These are phyloP conservation scores for Papilio protenor DNA, from an alignment of 2,888 invertebrate genomes.

Conservation along the genomic window DNA sequence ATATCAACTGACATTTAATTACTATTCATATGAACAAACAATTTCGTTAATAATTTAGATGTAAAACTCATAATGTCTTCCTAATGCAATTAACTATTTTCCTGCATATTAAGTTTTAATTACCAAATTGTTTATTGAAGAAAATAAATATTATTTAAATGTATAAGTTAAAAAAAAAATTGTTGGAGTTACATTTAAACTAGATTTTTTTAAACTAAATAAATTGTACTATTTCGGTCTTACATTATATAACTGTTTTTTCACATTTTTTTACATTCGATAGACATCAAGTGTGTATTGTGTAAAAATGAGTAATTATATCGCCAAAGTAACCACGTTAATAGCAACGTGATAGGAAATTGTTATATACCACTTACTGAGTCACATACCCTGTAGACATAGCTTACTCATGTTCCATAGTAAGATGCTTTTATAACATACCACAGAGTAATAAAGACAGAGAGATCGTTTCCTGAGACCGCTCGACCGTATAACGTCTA, in stretches of 20 bases:
- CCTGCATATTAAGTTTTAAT: not conserved
- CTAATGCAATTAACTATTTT: not conserved
- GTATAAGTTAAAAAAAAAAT: too few relatives aligned
- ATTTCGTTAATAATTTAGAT: not conserved
- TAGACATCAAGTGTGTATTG: not conserved
- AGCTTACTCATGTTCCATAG: conserved; percentile 35
- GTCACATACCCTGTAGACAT: conserved; percentile 21
- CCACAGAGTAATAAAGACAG: conserved; percentile 31
- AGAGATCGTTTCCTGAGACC: not conserved
- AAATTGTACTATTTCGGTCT: too few relatives aligned
- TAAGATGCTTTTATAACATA: conserved; percentile 23
- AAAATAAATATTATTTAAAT: too few relatives aligned
- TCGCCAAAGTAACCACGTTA: conserved; percentile 21
- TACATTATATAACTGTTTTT: too few relatives aligned
- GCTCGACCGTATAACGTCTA: conserved; percentile 5
- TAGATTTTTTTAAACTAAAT: too few relatives aligned
- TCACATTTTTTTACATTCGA: not conserved
- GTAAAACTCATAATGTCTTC: not conserved
- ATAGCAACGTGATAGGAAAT: conserved; percentile 35
- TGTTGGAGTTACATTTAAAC: too few relatives aligned
- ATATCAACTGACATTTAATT: conserved; percentile 8
- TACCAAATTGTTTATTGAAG: too few relatives aligned
- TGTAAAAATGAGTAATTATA: conserved; percentile 23
- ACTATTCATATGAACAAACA: too few relatives aligned
- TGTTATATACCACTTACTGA: conserved; percentile 28